A percentile compares a stretch with the other conserved stretches of the same genome.
Evolutionary conservation across 2,797 vertebrate species (phyloP).

Genomic region (Potorous gilbertii): DNA sequence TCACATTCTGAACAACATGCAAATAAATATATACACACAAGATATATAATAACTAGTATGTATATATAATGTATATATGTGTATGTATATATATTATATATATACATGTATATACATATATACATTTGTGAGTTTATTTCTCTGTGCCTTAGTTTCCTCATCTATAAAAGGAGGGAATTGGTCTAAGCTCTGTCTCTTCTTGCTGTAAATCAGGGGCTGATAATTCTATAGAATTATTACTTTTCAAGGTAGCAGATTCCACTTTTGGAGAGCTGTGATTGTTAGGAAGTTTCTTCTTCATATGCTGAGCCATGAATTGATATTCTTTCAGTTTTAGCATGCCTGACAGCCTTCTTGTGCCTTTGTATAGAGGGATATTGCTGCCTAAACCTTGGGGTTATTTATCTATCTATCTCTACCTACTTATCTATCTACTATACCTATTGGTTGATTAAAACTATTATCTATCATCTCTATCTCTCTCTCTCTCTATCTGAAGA

Average conservation of each 20-base stretch:
- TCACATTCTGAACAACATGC: not conserved
- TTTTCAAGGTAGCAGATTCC: not conserved
- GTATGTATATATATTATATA: too few species aligned
- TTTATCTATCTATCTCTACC: not conserved
- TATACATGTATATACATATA: too few species aligned
- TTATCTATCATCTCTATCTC: not conserved
- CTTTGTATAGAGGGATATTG: not conserved
- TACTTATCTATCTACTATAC: too few species aligned
- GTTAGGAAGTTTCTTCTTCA: not conserved
- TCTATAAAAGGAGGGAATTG: not conserved
- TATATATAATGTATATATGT: too few species aligned
- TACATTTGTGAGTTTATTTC: not conserved
- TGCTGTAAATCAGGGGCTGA: not conserved
- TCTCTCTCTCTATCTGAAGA: not conserved
- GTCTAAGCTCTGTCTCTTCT: not conserved
- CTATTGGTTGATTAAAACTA: not conserved
- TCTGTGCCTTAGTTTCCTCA: not conserved
- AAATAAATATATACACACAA: too few species aligned
- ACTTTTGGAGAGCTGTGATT: not conserved
- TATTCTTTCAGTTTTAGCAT: not conserved
- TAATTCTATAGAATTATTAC: not conserved
- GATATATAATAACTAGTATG: too few species aligned
- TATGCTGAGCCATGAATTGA: not conserved
- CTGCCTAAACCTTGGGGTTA: not conserved
- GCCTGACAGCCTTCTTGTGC: not conserved